A percentile compares a stretch with the other conserved stretches of the same genome.
Conservation (phyloP, 2,797 vertebrate genomes). For the Acrocephalus scirpaceus region DNA sequence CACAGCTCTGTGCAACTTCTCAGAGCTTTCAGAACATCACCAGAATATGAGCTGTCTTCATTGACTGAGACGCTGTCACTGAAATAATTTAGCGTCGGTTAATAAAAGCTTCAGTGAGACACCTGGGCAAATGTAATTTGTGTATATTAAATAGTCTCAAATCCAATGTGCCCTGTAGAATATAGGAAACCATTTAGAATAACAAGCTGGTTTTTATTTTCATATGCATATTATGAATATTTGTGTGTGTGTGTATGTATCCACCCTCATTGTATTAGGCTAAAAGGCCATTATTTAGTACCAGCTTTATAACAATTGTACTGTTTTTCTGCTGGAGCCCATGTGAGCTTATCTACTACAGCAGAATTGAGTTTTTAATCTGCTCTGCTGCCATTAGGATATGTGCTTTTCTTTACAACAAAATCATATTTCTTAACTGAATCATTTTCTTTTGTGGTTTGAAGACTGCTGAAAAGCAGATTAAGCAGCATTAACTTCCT, state of each 20-base stretch:
- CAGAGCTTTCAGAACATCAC: not conserved
- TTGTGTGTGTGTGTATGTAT: not conserved
- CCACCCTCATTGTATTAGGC: not conserved
- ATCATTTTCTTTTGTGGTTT: constrained; percentile 4
- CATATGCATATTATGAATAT: not conserved
- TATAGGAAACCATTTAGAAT: not conserved
- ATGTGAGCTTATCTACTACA: constrained; percentile 1
- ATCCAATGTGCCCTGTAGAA: not conserved
- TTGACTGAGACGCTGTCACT: not conserved
- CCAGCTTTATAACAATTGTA: not conserved
- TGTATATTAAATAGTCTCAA: not conserved
- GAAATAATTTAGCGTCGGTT: not conserved
- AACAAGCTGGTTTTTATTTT: not conserved
- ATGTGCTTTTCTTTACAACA: not conserved
- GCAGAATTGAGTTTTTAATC: constrained; percentile 39
- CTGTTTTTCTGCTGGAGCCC: not conserved
- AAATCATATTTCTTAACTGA: not conserved
- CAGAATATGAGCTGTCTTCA: not conserved
- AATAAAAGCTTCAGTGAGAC: not conserved
- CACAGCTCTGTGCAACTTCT: not conserved
- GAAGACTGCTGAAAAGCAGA: constrained; percentile 29
- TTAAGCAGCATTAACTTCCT: constrained; percentile 24
- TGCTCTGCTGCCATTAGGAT: constrained; percentile 27
- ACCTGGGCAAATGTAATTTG: not conserved
- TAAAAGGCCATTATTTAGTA: constrained; percentile 5